Conservation (phyloP, 2,113 vertebrate genomes). For the Hippocampus abdominalis region DNA sequence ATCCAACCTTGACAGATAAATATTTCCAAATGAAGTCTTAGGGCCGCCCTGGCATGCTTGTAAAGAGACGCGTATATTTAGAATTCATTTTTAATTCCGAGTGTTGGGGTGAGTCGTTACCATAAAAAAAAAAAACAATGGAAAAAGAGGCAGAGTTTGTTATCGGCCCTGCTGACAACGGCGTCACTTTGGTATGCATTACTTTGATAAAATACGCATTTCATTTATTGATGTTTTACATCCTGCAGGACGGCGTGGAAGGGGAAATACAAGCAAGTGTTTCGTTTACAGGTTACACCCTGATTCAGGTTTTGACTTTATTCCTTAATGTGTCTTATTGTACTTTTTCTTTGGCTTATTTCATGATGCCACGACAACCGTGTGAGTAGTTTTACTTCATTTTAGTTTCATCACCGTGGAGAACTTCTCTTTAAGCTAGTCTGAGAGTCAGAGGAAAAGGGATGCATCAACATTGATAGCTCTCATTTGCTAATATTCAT, state of each 20-base stretch:
- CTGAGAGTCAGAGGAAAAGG: not conserved
- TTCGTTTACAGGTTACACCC: conserved; percentile 6
- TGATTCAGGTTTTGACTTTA: too few species aligned
- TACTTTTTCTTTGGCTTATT: not conserved
- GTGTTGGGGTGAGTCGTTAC: conserved; percentile 39
- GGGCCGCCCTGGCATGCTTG: conserved; percentile 37
- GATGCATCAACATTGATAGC: not conserved
- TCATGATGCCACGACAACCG: not conserved
- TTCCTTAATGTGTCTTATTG: too few species aligned
- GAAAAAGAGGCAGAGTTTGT: conserved; percentile 28
- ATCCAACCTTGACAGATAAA: conserved; percentile 43
- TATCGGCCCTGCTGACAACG: conserved; percentile 30
- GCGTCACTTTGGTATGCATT: conserved; percentile 55
- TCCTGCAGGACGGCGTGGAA: conserved; percentile 27
- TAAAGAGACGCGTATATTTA: conserved; percentile 25
- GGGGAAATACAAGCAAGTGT: conserved; percentile 39
- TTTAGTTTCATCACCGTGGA: not conserved
- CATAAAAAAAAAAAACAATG: not conserved
- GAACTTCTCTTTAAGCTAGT: not conserved
- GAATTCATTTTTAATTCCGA: conserved; percentile 57
- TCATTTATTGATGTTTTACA: conserved; percentile 55
- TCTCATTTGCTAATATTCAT: not conserved
- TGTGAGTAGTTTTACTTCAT: not conserved
- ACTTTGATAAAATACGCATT: conserved; percentile 62
- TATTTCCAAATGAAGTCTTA: conserved; percentile 35